Conservation (phyloP, 2,888 invertebrate species). For the Polymixis lichenea region DNA sequence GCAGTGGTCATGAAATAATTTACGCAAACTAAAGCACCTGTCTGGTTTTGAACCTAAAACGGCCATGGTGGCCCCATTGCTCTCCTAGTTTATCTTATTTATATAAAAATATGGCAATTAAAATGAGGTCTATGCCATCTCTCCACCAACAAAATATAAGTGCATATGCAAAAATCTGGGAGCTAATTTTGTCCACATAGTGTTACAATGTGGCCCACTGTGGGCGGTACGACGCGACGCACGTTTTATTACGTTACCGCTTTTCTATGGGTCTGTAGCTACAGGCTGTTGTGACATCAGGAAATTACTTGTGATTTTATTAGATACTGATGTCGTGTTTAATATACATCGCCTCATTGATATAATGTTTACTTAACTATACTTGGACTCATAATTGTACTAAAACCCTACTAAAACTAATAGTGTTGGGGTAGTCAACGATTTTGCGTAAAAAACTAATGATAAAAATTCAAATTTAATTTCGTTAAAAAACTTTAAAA, state of each 20-base stretch:
- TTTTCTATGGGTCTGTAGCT: slow-evolving; percentile 65
- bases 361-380: not conserved
- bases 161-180: not conserved
- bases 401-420: too few relatives aligned
- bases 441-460: too few relatives aligned
- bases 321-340: slow-evolving; percentile 3
- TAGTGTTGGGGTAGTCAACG: too few relatives aligned
- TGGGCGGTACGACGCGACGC: slow-evolving; percentile 68
- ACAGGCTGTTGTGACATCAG: slow-evolving; percentile 72
- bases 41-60: too few relatives aligned
- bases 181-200: slow-evolving; percentile 7
- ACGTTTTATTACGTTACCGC: slow-evolving; percentile 82
- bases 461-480: too few relatives aligned
- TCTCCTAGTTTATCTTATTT: too few relatives aligned
- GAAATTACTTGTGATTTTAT: slow-evolving; percentile 32
- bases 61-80: too few relatives aligned
- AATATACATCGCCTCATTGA: slow-evolving; percentile 1
- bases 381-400: too few relatives aligned
- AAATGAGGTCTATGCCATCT: not conserved
- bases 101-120: not conserved
- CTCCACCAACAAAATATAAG: not conserved
- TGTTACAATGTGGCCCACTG: slow-evolving; percentile 12
- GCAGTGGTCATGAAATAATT: too few relatives aligned
- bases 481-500: too few relatives aligned
- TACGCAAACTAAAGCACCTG: too few relatives aligned